phyloP scores from a whole-genome alignment of 2,888 invertebrate species.

The Dermolepida albohirtum region DNA sequence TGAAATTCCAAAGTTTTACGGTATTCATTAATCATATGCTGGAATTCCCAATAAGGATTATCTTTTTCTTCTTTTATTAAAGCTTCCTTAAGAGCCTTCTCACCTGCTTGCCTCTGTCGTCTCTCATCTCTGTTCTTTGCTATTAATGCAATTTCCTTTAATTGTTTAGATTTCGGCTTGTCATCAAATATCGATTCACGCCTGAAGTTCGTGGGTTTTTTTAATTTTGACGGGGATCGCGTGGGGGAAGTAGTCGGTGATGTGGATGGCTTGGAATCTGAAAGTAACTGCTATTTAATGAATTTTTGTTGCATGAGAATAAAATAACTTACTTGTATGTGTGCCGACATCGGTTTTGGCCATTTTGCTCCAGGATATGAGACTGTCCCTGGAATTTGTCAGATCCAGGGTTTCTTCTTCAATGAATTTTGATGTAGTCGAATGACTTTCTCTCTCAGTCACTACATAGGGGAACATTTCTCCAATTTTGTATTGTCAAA shows the following conservation, averaged over 20 bases:
- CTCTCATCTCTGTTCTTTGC: conserved; percentile 96
- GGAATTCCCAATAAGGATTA: conserved; percentile 97
- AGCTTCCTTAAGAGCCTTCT: conserved; percentile 89
- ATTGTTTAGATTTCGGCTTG: conserved; percentile 60
- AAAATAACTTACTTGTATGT: conserved; percentile 24
- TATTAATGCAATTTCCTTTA: conserved; percentile 92
- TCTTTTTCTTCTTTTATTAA: conserved; percentile 91
- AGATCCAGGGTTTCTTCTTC: conserved; percentile 41
- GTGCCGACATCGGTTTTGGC: conserved; percentile 35
- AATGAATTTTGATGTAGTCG: conserved; percentile 42
- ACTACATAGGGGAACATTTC: conserved; percentile 52
- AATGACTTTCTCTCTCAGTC: conserved; percentile 45
- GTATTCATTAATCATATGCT: conserved; percentile 93
- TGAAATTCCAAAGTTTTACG: conserved; percentile 86
- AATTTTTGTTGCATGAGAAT: neutral
- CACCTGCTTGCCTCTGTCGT: conserved; percentile 86
- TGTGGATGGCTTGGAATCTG: conserved; percentile 29
- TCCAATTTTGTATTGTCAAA: conserved; percentile 45
- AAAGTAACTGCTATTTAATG: neutral
- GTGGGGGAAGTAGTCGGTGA: conserved; percentile 38
- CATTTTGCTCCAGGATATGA: conserved; percentile 43
- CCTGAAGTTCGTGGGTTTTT: conserved; percentile 46
- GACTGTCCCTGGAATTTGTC: conserved; percentile 44
- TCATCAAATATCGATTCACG: conserved; percentile 56
- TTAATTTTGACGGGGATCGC: conserved; percentile 45